Evolutionary conservation across 1,140 invertebrate genomes (phyloP).

Genomic region (Paramacrobiotus metropolitanus): DNA sequence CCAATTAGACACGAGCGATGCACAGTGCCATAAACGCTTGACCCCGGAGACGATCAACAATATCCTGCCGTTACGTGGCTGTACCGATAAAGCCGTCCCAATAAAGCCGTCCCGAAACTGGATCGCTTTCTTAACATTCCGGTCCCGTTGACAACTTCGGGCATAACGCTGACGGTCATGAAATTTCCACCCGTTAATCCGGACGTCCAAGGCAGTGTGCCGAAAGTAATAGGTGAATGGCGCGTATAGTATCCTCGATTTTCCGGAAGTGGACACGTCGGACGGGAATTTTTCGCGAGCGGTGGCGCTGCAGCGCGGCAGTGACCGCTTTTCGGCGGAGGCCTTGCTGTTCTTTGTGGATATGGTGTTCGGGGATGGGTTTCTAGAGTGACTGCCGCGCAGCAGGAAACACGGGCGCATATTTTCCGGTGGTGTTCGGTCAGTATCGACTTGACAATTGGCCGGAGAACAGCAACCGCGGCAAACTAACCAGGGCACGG

Average conservation of each 20-base stretch:
- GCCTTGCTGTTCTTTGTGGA: slow-evolving; percentile 63
- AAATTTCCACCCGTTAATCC: too few relatives aligned
- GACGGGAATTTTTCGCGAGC: slow-evolving; percentile 42
- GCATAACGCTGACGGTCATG: slow-evolving; percentile 6
- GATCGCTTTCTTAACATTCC: slow-evolving; percentile 62
- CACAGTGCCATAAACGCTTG: too few relatives aligned
- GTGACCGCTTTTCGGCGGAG: slow-evolving; percentile 22
- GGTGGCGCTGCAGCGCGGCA: slow-evolving; percentile 43
- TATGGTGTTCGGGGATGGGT: slow-evolving; percentile 44
- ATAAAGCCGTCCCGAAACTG: slow-evolving; percentile 52
- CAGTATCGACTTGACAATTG: slow-evolving; percentile 53
- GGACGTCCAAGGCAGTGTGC: too few relatives aligned
- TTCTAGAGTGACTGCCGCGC: slow-evolving; percentile 35
- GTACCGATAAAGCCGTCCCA: too few relatives aligned
- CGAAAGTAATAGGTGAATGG: too few relatives aligned
- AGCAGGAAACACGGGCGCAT: slow-evolving; percentile 20
- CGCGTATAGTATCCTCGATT: too few relatives aligned
- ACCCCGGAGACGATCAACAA: slow-evolving; percentile 42
- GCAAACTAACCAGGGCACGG: too few relatives aligned
- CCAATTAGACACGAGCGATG: background rate
- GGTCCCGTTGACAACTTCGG: slow-evolving; percentile 43
- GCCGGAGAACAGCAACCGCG: too few relatives aligned
- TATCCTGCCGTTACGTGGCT: slow-evolving; percentile 69
- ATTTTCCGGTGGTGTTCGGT: slow-evolving; percentile 93
- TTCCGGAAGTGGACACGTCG: too few relatives aligned